These are phyloP conservation scores for Tachypleus tridentatus DNA, from an alignment of 1,140 invertebrate species.

Conservation along the genomic window DNA sequence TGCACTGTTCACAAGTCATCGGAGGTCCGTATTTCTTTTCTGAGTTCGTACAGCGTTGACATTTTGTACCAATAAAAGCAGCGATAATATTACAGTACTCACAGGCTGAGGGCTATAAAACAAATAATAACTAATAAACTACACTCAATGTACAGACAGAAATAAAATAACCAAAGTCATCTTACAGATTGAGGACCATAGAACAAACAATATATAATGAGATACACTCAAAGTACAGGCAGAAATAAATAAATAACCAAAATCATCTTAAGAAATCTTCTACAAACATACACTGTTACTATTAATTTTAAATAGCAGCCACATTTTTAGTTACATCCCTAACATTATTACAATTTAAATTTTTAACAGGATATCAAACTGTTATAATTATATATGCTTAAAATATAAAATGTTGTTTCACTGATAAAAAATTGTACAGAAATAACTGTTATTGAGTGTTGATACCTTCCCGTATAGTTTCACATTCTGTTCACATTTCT, in stretches of 20 bases:
- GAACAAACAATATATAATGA: constrained; percentile 1
- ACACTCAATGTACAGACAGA: too few species aligned
- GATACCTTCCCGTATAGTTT: constrained; percentile 59
- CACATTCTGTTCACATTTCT: constrained; percentile 90
- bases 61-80: constrained; percentile 88
- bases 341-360: too few species aligned
- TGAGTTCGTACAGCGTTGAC: constrained; percentile 73
- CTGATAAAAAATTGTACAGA: too few species aligned
- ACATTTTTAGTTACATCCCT: too few species aligned
- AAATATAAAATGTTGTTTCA: too few species aligned
- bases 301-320: too few species aligned
- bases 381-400: too few species aligned
- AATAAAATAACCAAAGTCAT: not conserved
- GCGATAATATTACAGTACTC: constrained; percentile 96
- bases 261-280: too few species aligned
- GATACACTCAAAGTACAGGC: not conserved
- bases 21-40: constrained; percentile 90
- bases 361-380: too few species aligned
- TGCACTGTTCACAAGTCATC: constrained; percentile 90
- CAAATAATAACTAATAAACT: not conserved
- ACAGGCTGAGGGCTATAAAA: constrained; percentile 48
- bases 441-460: too few species aligned
- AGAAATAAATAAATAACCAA: too few species aligned
- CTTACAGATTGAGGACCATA: constrained; percentile 1
- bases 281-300: too few species aligned